Percentiles rank a stretch among this genome's conserved stretches.
phyloP scores from a whole-genome alignment of 1,140 invertebrate genomes.

The Bicyclus anynana region DNA sequence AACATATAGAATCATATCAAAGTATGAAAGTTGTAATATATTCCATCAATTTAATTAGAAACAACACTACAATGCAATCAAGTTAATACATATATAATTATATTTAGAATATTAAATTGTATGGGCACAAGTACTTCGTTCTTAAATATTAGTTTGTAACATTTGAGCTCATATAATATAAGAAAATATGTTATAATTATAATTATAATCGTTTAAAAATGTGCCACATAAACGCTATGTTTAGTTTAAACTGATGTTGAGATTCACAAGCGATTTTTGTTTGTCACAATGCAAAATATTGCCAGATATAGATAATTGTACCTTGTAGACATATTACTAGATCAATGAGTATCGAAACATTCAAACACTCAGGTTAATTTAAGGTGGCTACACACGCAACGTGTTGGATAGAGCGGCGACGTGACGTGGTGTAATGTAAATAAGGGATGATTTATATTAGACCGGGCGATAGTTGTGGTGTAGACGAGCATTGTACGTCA shows the following conservation, averaged over 20 bases:
- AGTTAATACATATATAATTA: slow-evolving; percentile 10
- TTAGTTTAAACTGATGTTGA: slow-evolving; percentile 31
- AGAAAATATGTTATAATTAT: slow-evolving; percentile 11
- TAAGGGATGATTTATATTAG: too few relatives aligned
- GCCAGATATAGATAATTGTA: neutral
- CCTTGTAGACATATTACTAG: neutral
- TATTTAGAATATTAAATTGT: slow-evolving; percentile 10
- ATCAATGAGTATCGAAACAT: too few relatives aligned
- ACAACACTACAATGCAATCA: slow-evolving; percentile 3
- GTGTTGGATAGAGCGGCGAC: too few relatives aligned
- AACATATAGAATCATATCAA: slow-evolving; percentile 9
- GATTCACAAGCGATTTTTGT: slow-evolving; percentile 35
- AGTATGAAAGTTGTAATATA: slow-evolving; percentile 1
- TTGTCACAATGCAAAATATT: slow-evolving; percentile 15
- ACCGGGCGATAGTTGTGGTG: too few relatives aligned
- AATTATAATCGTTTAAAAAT: slow-evolving; percentile 40
- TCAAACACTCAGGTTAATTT: too few relatives aligned
- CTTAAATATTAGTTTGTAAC: slow-evolving; percentile 42
- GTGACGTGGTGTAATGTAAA: too few relatives aligned
- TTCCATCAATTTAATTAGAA: slow-evolving; percentile 6
- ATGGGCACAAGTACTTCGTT: slow-evolving; percentile 70
- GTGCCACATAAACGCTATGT: slow-evolving; percentile 51
- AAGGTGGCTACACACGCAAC: too few relatives aligned
- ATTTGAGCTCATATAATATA: slow-evolving; percentile 43
- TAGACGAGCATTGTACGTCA: too few relatives aligned